Evolutionary conservation across 2,113 vertebrate species (phyloP).

Genomic region (Dascyllus trimaculatus): DNA sequence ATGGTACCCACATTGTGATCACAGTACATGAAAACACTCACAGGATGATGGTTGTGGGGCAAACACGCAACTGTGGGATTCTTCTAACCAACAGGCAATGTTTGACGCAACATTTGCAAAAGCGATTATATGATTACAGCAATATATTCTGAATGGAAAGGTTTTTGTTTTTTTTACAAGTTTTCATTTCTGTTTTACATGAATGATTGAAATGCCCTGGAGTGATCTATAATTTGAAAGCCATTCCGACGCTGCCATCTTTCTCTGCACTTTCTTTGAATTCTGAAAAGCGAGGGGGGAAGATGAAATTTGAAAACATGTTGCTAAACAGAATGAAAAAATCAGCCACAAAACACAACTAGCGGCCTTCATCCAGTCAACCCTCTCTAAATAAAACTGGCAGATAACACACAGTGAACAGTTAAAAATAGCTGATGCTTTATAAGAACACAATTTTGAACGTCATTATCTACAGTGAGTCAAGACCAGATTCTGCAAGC

Average conservation of each 20-base stretch:
- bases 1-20: slow-evolving; percentile 14
- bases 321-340: background rate
- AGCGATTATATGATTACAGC: too few species aligned
- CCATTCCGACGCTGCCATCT: background rate
- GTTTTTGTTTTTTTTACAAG: background rate
- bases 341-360: background rate
- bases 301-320: background rate
- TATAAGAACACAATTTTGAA: background rate
- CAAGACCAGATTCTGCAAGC: background rate
- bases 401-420: background rate
- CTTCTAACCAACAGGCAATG: background rate
- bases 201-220: too few species aligned
- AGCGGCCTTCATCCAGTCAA: slow-evolving; percentile 2
- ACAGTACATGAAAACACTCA: slow-evolving; percentile 22
- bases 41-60: background rate
- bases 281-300: background rate
- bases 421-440: background rate
- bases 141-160: too few species aligned
- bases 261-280: background rate
- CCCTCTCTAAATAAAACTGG: background rate
- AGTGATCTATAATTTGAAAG: background rate
- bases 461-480: background rate
- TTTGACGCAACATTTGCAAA: background rate
- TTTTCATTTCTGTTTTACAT: too few species aligned
- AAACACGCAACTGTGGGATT: background rate